Percentiles rank a stretch among this genome's conserved stretches.
Conservation (phyloP, 2,888 invertebrate genomes). For the Eupithecia pulchellata region DNA sequence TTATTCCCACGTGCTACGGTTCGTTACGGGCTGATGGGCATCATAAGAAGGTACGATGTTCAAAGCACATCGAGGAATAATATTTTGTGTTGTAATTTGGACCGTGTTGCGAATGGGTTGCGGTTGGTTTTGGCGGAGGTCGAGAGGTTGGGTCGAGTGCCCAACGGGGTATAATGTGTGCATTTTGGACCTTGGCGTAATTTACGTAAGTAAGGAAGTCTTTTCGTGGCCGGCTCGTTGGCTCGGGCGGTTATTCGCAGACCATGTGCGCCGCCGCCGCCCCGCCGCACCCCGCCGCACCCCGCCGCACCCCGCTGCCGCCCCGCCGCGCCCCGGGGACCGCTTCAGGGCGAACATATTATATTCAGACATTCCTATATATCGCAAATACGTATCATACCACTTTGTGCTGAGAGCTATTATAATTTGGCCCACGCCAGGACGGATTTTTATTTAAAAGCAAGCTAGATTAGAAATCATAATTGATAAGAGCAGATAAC, state of each 20-base stretch:
- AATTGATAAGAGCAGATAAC: background rate
- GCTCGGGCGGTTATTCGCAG: slow-evolving; percentile 42
- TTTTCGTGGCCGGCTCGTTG: slow-evolving; percentile 57
- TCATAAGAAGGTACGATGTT: slow-evolving; percentile 23
- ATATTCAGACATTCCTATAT: background rate
- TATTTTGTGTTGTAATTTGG: slow-evolving; percentile 10
- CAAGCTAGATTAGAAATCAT: background rate
- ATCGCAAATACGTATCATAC: background rate
- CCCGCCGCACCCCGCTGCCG: too few relatives aligned
- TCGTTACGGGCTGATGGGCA: slow-evolving; percentile 13
- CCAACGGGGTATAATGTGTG: slow-evolving; percentile 52
- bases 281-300: too few relatives aligned
- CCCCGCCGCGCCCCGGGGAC: too few relatives aligned
- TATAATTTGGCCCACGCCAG: background rate
- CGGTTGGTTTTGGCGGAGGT: slow-evolving; percentile 18
- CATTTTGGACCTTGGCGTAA: slow-evolving; percentile 52
- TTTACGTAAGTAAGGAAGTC: slow-evolving; percentile 49
- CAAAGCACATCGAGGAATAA: slow-evolving; percentile 25
- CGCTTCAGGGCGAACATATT: background rate
- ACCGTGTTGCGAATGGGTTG: background rate
- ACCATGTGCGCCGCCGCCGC: background rate
- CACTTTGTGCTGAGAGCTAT: background rate
- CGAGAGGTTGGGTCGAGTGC: slow-evolving; percentile 28
- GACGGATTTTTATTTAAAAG: background rate
- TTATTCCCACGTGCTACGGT: slow-evolving; percentile 9